A percentile compares a stretch with the other conserved stretches of the same genome.
These are phyloP conservation scores for Schizopygopsis pylzovi DNA, from an alignment of 2,797 vertebrate genomes.

Conservation along the genomic window DNA sequence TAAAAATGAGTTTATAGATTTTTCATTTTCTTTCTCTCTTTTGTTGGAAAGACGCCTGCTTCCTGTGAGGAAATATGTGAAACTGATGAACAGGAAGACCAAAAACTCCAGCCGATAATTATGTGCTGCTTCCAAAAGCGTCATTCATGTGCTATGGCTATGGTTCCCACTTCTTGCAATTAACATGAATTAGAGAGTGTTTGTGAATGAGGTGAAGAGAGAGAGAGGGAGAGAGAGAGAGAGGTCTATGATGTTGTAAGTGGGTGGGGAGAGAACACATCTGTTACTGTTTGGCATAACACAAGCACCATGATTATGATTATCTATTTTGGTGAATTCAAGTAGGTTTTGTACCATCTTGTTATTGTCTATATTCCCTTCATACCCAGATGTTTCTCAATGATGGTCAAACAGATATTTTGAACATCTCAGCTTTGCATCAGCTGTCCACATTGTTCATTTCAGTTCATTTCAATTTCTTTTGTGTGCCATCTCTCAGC, in stretches of 20 bases:
- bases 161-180: slow-evolving; percentile 28
- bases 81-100: slow-evolving; percentile 42
- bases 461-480: slow-evolving; percentile 7
- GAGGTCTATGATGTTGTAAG: slow-evolving; percentile 19
- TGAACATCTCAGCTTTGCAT: neutral
- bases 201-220: slow-evolving; percentile 52
- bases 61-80: slow-evolving; percentile 24
- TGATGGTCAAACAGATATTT: neutral
- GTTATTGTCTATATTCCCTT: slow-evolving; percentile 1
- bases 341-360: slow-evolving; percentile 31
- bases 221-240: slow-evolving; percentile 8
- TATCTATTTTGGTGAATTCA: slow-evolving; percentile 23
- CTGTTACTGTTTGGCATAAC: slow-evolving; percentile 46
- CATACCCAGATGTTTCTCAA: slow-evolving; percentile 37
- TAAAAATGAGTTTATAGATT: neutral
- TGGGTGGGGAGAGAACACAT: slow-evolving; percentile 25
- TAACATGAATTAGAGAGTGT: slow-evolving; percentile 48
- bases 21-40: neutral
- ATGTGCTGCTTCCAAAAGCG: slow-evolving; percentile 33
- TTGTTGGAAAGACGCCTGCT: neutral
- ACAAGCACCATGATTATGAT: slow-evolving; percentile 42
- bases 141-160: slow-evolving; percentile 29
- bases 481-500: slow-evolving; percentile 16
- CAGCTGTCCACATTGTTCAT: neutral
- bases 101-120: slow-evolving; percentile 41